Evolutionary conservation across 2,888 invertebrate species (phyloP), one percentile per base, ranked within the genome.

Genomic region (Agonopterix arenella): DNA sequence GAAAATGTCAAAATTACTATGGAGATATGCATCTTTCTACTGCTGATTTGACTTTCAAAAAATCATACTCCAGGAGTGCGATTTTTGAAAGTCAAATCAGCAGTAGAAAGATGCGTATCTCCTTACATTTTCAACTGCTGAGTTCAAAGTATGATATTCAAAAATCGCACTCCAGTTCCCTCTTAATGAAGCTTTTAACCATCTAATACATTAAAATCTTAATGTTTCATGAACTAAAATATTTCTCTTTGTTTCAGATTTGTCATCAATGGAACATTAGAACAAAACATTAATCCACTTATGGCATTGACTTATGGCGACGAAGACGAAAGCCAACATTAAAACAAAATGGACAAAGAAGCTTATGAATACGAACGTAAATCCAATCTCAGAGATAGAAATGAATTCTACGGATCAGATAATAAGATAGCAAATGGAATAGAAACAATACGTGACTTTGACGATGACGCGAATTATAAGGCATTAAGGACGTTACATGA

Each of bases 221-320:
- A 1, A 3, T 28, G 28, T 28, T 28, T 28, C 28, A 7, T 28
- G 5, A 4, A 28, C 28, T 28, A 9, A 36, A 1, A 40, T 40
- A 40, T 4, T 48, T 4, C 47, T 47, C 8, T 36, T 60, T 60
- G 57, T 60, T 60, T 48, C 60, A 60, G 60, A 56, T 55, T 52
- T 42, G 46, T 28, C 28, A 13, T 36, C 16, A 48, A 28, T 28
- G 28, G 28, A 28, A 28, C 28, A 7, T 51, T 47, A 42, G 45
- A 36, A n/a, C 46, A 36, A 52, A 44, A 18, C 51, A 47, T 51
- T 46, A 48, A 52, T 42, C 44, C 44, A 18, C 52, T 48, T 48
- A 57, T 55, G 57, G 50, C 45, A 52, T 36, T 55, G 52, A 59
- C 58, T 52, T 56, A 59, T 60, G 58, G 60, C 56, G 52, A 47